Base-by-base conservation (phyloP, 1,140 invertebrate genomes). In the Zaprionus gabonicus region DNA sequence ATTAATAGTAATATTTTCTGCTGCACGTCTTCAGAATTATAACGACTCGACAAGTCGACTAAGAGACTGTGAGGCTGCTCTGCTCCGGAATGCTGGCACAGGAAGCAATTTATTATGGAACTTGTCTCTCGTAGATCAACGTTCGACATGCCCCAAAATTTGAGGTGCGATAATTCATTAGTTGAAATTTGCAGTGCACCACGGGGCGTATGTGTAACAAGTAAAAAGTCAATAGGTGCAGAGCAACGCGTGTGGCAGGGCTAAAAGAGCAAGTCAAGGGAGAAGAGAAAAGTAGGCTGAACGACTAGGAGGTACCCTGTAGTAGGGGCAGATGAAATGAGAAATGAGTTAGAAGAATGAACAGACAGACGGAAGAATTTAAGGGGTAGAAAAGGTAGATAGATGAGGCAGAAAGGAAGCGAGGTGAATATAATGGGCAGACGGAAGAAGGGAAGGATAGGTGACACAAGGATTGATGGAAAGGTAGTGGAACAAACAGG, bases 141-240 rank as follows among this genome's bases (percentile, higher is more conserved):
- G 49, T 31, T 64, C 60, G 49, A 71, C 58, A 49, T 76, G 46
- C 17, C 46, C 46, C 41, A 46, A 17, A 51, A 13, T 20, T 41
- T 23, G 46, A 10, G 20, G 20, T 25, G 20, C 20, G 55, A 64
- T 68, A 79, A 56, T 51, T 62, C 55, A 67, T 67, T 66, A 57
- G 15, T 20, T 25, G 57, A 62, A 81, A 84, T 90, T 88, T 34
- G 85, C 85, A 90, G 66, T 81, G 84, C 84, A 59, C 85, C 66
- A 88, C 72, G 71, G 84, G 84, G 78, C 84, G 84, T 90, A 88
- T 88, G 85, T 80, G 84, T 88, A 88, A 84, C 85, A 90, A 88
- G 84, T 88, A 78, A 90, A 88, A 87, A 73, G 84, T 56, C 68
- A 59, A 80, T 6, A 17, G n/a, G n/a, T n/a, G 66, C 77, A 72